Evolutionary conservation across 2,797 vertebrate species (phyloP), one percentile per base, ranked within the genome.

Genomic region (Hylomyscus alleni): DNA sequence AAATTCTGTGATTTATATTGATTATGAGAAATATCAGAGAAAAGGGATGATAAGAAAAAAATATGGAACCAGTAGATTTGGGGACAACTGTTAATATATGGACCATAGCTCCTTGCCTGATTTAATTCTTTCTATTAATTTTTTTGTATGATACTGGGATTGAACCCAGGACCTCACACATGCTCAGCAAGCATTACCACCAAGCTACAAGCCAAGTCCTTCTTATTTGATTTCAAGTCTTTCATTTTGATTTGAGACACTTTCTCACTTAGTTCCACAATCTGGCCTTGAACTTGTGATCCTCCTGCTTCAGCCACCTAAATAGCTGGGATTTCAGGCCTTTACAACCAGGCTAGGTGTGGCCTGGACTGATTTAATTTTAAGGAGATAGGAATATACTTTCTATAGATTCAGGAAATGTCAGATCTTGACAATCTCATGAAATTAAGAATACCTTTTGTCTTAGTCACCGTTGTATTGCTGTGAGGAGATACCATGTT

Each of bases 291-390:
- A 82, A 40, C 9, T 69, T 52, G 44, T 52, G 31, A 29, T 40
- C 22, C 24, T 73, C 50, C 67, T 54, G 67, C n/a, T 40, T 73
- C n/a, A 40, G 52, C 10, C n/a, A 44, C n/a, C 24, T 26, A 40
- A 73, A 29, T 75, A 58, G 52, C 24, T 88, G 67, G n/a, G 5
- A 37, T 88, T 73, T 73, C 52, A 88, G 67, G 0, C 24, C 24
- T 88, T 69, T 31, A 56, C 34, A 52, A 40, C 24, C 3, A 54
- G 50, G 24, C n/a, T 75, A n/a, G 24, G 85, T 54, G 24, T 73
- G 50, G 37, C 40, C 90, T 85, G 88, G 50, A 17, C 17, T 84
- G 29, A 65, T 6, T 84, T 67, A 77, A 87, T 83, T 92, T 94
- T 90, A 58, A 85, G 85, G 56, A 62, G 37, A 81, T 1, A 78